Evolutionary conservation across 2,888 invertebrate genomes (phyloP).

Genomic region (Dryobota labecula): DNA sequence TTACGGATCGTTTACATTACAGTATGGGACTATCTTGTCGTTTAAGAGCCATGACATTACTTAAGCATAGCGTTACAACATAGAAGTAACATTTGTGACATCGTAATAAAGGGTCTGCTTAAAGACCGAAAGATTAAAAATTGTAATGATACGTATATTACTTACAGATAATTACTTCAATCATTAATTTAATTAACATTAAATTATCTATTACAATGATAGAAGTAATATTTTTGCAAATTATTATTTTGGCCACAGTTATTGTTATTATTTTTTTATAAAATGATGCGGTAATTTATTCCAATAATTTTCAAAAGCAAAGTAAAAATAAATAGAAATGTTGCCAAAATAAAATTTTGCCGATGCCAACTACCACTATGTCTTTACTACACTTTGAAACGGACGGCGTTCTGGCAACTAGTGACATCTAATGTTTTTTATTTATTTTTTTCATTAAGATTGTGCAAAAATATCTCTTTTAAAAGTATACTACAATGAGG

Average conservation of each 20-base stretch:
- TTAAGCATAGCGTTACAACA: slow-evolving; percentile 53
- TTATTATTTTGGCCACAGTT: slow-evolving; percentile 35
- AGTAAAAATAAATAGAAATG: neutral
- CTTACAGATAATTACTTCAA: slow-evolving; percentile 69
- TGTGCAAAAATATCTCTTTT: slow-evolving; percentile 80
- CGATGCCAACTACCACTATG: slow-evolving; percentile 59
- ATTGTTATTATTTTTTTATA: too few species aligned
- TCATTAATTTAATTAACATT: slow-evolving; percentile 84
- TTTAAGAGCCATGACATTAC: slow-evolving; percentile 25
- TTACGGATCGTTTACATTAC: neutral
- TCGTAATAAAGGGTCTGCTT: slow-evolving; percentile 42
- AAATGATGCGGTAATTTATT: neutral
- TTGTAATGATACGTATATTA: slow-evolving; percentile 44
- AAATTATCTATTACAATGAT: slow-evolving; percentile 83
- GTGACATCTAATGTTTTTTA: slow-evolving; percentile 59
- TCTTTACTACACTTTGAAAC: slow-evolving; percentile 46
- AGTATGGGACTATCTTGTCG: neutral
- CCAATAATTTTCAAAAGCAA: neutral
- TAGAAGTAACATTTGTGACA: slow-evolving; percentile 62
- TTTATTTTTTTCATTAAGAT: slow-evolving; percentile 65
- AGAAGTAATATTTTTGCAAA: slow-evolving; percentile 69
- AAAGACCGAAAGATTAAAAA: slow-evolving; percentile 47
- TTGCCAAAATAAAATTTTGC: slow-evolving; percentile 35
- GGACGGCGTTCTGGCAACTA: slow-evolving; percentile 73
- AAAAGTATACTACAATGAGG: slow-evolving; percentile 73